Percentiles rank a stretch among this genome's conserved stretches.
phyloP scores from a whole-genome alignment of 2,888 invertebrate species.

The Plebejus argus region DNA sequence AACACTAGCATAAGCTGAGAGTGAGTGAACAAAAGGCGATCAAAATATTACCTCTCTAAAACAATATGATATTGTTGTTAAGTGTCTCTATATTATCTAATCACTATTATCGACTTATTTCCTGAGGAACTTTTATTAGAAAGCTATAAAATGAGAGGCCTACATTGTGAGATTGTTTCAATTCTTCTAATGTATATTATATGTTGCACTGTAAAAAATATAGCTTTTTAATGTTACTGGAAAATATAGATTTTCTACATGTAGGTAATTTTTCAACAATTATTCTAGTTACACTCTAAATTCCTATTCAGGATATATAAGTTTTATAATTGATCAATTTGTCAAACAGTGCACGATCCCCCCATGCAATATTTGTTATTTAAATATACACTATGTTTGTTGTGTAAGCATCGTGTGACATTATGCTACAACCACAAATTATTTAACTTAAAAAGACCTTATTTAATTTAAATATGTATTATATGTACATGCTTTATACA shows the following conservation, averaged over 20 bases:
- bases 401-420: conserved; percentile 44
- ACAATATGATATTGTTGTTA: not conserved
- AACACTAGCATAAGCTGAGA: not conserved
- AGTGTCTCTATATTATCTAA: not conserved
- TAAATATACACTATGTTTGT: conserved; percentile 33
- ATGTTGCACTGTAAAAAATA: conserved; percentile 28
- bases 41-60: not conserved
- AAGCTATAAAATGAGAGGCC: conserved; percentile 27
- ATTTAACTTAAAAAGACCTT: conserved; percentile 54
- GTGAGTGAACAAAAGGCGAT: not conserved
- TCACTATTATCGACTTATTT: not conserved
- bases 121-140: conserved; percentile 26
- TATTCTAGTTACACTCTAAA: conserved; percentile 8
- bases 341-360: not conserved
- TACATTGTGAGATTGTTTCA: not conserved
- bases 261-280: conserved; percentile 7
- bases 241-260: conserved; percentile 22
- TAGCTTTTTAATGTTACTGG: conserved; percentile 15
- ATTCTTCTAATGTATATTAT: conserved; percentile 1
- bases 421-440: conserved; percentile 49
- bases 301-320: conserved; percentile 4
- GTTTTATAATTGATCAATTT: conserved; percentile 27
- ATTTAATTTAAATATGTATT: conserved; percentile 55
- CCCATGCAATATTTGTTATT: not conserved
- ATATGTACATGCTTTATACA: conserved; percentile 63